phyloP scores from a whole-genome alignment of 1,140 invertebrate species.

The Venturia canescens region DNA sequence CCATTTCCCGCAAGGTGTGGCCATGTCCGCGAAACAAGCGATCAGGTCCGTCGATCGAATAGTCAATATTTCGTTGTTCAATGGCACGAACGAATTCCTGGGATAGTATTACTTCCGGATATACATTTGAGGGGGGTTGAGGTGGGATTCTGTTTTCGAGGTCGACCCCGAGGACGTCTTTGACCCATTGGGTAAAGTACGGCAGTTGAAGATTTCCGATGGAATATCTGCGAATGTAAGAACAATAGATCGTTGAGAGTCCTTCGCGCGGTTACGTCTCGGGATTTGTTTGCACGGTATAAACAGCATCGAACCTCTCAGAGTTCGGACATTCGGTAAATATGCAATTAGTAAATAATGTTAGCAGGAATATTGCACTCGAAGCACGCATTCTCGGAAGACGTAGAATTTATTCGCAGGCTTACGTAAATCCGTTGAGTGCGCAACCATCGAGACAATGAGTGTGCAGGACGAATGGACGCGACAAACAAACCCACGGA shows the following conservation, averaged over 20 bases:
- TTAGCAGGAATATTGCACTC: neutral
- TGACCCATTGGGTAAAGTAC: slow-evolving; percentile 89
- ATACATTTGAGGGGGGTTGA: slow-evolving; percentile 76
- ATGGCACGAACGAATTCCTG: slow-evolving; percentile 81
- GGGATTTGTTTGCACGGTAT: neutral
- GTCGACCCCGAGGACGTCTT: slow-evolving; percentile 84
- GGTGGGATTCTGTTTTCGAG: slow-evolving; percentile 69
- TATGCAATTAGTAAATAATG: neutral
- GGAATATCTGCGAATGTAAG: slow-evolving; percentile 84
- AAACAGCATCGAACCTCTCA: neutral
- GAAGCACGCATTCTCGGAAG: no score
- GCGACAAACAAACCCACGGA: no score
- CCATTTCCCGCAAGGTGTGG: slow-evolving; percentile 95
- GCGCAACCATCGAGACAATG: no score
- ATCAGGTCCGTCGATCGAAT: slow-evolving; percentile 89
- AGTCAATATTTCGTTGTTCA: slow-evolving; percentile 80
- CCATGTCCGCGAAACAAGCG: slow-evolving; percentile 95
- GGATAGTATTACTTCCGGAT: slow-evolving; percentile 78
- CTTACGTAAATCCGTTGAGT: no score
- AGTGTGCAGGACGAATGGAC: no score
- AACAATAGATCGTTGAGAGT: neutral
- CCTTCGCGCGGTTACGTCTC: neutral
- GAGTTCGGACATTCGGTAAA: neutral
- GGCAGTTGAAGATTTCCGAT: slow-evolving; percentile 88
- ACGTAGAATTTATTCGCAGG: neutral